Base-by-base conservation (phyloP, 2,113 vertebrate genomes). In the Dicaeum eximium region DNA sequence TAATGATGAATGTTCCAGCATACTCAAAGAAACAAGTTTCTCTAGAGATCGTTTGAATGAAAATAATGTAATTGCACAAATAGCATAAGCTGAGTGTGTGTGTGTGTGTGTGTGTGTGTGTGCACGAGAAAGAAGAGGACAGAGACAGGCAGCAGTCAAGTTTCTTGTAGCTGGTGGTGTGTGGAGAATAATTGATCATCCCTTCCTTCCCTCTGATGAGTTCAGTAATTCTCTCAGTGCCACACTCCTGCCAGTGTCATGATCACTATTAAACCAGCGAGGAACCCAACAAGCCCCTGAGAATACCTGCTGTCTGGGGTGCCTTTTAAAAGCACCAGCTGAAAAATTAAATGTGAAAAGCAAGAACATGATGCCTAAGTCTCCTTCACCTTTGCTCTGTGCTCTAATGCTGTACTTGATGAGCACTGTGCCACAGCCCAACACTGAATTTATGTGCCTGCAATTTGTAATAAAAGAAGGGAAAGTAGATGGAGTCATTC, bases 171-270 rank as follows among this genome's bases (percentile, higher is more conserved):
- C 56, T 85, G 92, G 89, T 93, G 58, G 94, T n/a, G 0, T 97
- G 95, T 90, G 86, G 97, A 97, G 96, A 98, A 97, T 98, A 98
- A 98, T 95, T 98, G 97, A 98, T 97, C 95, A 80, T 31, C 80
- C 47, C 84, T 85, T 86, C 78, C 80, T 92, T 92, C 78, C 44
- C 57, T 92, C 82, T 94, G 83, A 95, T 16, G 87, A 92, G 50
- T 95, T 97, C 96, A 93, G 97, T 97, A 96, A 97, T 97, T 96
- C 97, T 96, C 96, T 90, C 93, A 93, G 91, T 90, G 96, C 86
- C 64, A 22, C 74, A 57, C 51, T 95, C 91, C 93, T 92, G 74
- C 92, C 90, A 35, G 79, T 92, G 95, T 96, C 94, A 93, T 21
- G 16, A 91, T 90, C 62, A 28, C 71, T 73, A 96, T 97, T 96